These are phyloP conservation scores for Bombylius major DNA, from an alignment of 2,888 invertebrate genomes.

Conservation along the genomic window DNA sequence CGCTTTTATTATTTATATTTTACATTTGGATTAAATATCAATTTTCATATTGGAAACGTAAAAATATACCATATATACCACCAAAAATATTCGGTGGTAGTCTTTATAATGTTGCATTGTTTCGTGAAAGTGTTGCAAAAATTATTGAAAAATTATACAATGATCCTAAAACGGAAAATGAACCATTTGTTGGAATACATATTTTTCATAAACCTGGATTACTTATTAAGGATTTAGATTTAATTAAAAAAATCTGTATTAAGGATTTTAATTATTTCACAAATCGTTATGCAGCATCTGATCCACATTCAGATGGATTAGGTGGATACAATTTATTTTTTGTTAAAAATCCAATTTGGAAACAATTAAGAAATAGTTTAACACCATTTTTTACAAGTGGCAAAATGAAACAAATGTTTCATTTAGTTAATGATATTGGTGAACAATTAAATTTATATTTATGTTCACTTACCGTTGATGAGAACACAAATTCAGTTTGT, in stretches of 20 bases:
- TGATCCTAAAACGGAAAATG: conserved; percentile 20
- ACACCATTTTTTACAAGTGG: conserved; percentile 38
- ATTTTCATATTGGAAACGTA: conserved; percentile 24
- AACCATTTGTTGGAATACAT: conserved; percentile 32
- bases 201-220: conserved; percentile 36
- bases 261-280: conserved; percentile 38
- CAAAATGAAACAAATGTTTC: conserved; percentile 34
- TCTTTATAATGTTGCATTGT: conserved; percentile 25
- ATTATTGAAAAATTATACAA: conserved; percentile 32
- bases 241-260: conserved; percentile 37
- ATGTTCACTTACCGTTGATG: neutral
- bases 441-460: conserved; percentile 21
- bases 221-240: conserved; percentile 35
- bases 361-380: conserved; percentile 32
- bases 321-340: conserved; percentile 36
- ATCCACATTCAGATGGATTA: conserved; percentile 30
- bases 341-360: conserved; percentile 37
- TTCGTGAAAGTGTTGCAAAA: conserved; percentile 25
- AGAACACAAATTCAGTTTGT: conserved; percentile 1
- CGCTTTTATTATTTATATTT: neutral
- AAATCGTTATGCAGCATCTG: conserved; percentile 26
- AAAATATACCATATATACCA: conserved; percentile 29
- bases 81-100: conserved; percentile 37
- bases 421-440: conserved; percentile 28
- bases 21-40: conserved; percentile 1